Conservation (phyloP, 2,113 vertebrate genomes). For the Hemiscyllium ocellatum region DNA sequence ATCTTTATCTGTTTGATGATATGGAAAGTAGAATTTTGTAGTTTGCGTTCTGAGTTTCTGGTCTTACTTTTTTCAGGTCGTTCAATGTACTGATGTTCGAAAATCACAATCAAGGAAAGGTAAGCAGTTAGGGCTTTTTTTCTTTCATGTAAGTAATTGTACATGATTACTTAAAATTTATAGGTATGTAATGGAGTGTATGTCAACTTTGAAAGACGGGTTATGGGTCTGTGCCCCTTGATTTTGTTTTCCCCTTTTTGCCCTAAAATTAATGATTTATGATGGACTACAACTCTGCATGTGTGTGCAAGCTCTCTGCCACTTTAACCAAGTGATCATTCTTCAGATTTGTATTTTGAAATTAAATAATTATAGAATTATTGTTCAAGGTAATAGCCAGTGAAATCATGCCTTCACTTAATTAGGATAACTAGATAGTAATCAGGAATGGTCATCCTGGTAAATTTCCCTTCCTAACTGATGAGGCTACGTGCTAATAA, state of each 20-base stretch:
- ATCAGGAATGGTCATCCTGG: neutral
- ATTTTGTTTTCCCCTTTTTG: neutral
- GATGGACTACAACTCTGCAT: neutral
- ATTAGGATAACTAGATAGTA: neutral
- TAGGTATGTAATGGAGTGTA: neutral
- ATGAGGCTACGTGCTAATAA: neutral
- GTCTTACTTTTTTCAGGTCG: neutral
- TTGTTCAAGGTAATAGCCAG: neutral
- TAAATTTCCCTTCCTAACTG: neutral
- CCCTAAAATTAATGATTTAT: neutral
- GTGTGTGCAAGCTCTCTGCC: neutral
- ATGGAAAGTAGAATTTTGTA: too few species aligned
- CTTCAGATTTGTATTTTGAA: neutral
- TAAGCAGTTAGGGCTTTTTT: neutral
- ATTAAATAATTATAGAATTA: neutral
- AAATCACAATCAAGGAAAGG: slow-evolving; percentile 22
- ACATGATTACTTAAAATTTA: too few species aligned
- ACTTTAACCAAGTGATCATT: neutral
- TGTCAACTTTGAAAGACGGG: neutral
- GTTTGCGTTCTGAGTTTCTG: neutral
- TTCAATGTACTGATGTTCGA: neutral
- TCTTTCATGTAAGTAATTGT: neutral
- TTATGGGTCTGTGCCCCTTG: neutral
- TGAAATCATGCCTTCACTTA: neutral
- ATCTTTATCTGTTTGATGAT: neutral